Evolutionary conservation across 2,888 invertebrate species (phyloP), one percentile per base, ranked within the genome.

Genomic region (Agriopis aurantiaria): DNA sequence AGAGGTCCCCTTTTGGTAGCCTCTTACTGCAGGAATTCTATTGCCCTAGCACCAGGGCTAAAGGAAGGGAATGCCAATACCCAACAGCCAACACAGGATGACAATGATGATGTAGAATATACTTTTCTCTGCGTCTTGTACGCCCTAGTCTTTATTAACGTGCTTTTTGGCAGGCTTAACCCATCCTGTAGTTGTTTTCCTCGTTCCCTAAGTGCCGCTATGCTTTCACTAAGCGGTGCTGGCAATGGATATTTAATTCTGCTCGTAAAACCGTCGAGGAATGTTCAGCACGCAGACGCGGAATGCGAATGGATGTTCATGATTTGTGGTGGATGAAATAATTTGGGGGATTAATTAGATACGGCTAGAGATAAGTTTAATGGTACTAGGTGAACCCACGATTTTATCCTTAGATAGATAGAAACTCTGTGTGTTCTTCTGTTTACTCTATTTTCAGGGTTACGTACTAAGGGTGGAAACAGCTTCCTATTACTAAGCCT

Each of bases 231-330:
- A 68, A 71, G 63, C 69, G 65, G 64, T 63, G 64, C 57, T 43
- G 56, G 68, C 69, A 72, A 77, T 77, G 71, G 71, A 69, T 74
- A 75, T 77, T 77, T 73, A 75, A 77, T 75, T 67, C 71, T 55
- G 62, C 51, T 64, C 68, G 66, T 76, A 68, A 75, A 75, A 74
- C 68, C 67, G 71, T 71, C 71, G 61, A 51, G 61, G 71, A 71
- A 72, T 72, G 73, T 65, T 52, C 71, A 49, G 63, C 60, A 65
- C 57, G 65, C 65, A 67, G 45, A 55, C 60, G 33, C n/a, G 66
- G 59, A 51, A 67, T 71, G 70, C 63, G 48, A 68, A 69, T 71
- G 69, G 69, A 62, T 65, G 65, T 23, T 17, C 52, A 71, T 66
- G 70, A 71, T 67, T 71, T 71, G 70, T 51, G 53, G 43, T 12